Base-by-base conservation (phyloP, 2,113 vertebrate genomes). In the Numida meleagris region DNA sequence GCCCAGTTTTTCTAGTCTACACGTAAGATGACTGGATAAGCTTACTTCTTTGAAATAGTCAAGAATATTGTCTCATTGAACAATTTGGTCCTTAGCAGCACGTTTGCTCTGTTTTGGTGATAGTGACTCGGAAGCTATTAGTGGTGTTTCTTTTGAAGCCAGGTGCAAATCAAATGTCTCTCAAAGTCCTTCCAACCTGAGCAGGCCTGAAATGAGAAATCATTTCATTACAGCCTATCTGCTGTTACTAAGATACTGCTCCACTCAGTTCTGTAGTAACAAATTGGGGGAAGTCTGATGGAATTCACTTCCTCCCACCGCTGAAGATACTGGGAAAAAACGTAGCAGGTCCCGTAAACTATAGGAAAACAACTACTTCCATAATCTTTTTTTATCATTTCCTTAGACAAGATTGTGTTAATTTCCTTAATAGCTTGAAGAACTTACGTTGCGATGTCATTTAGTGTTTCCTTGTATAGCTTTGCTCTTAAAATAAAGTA, bases 31-130 rank as follows among this genome's bases (percentile, higher is more conserved):
- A 40, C 16, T 82, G 24, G 50, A 66, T 77, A 72, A 73, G 36
- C 5, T 68, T 75, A 12, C 3, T 58, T n/a, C 73, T 63, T 57
- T 74, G 27, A 80, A 71, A 29, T 25, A 61, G 21, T 38, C 9
- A 72, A 7, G 2, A 89, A 34, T 61, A 40, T 70, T 92, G 15
- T 42, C 13, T 63, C 18, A 5, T 51, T 73, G 53, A 82, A 68
- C 13, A 57, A 7, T 46, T 12, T 86, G 45, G 6, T 74, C 19
- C 86, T 62, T 93, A 63, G 29, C 21, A 51, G 48, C 9, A 46
- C 0, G 0, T 24, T 23, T 17, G 8, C n/a, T 88, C 53, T 76
- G 9, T 50, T 78, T 70, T 53, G 23, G 5, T 63, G 70, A 2
- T 18, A 45, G 27, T 29, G 50, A 68, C 66, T 63, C 34, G 43